A percentile compares a stretch with the other conserved stretches of the same genome.
phyloP scores from a whole-genome alignment of 2,113 vertebrate genomes.

The Psittacula cyanocephala region DNA sequence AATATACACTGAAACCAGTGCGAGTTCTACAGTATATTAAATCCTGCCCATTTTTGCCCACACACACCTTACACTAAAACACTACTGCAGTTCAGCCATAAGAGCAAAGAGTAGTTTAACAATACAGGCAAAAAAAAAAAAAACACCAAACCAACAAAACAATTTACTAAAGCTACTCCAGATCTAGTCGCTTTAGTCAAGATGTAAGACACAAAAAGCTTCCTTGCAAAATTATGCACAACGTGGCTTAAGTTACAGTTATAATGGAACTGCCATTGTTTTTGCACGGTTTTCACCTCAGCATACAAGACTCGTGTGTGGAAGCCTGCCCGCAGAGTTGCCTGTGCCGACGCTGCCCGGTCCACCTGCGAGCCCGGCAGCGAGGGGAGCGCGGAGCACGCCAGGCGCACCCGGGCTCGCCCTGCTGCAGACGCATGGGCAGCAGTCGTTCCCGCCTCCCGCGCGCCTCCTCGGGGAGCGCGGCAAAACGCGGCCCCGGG shows the following conservation, averaged over 20 bases:
- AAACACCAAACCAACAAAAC: fast-evolving
- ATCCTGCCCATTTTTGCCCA: background rate
- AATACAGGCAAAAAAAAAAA: background rate
- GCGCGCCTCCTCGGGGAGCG: background rate
- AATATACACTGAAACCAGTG: background rate
- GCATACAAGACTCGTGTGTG: fast-evolving
- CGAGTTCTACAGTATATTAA: background rate
- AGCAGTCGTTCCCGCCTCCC: background rate
- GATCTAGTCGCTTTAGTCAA: background rate
- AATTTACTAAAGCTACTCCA: background rate
- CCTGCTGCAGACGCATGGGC: fast-evolving
- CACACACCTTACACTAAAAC: background rate
- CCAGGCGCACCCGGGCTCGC: fast-evolving
- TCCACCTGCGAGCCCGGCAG: background rate
- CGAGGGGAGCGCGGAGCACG: background rate
- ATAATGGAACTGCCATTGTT: fast-evolving
- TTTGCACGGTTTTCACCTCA: fast-evolving
- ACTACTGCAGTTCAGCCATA: background rate
- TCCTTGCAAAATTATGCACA: fast-evolving
- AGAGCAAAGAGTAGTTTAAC: background rate
- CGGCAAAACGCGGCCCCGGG: background rate
- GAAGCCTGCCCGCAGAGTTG: fast-evolving
- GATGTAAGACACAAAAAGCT: background rate
- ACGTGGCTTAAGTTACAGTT: fast-evolving
- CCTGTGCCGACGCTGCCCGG: background rate